Percentiles rank a stretch among this genome's conserved stretches.
phyloP scores from a whole-genome alignment of 2,888 invertebrate genomes.

The Carcina quercana region DNA sequence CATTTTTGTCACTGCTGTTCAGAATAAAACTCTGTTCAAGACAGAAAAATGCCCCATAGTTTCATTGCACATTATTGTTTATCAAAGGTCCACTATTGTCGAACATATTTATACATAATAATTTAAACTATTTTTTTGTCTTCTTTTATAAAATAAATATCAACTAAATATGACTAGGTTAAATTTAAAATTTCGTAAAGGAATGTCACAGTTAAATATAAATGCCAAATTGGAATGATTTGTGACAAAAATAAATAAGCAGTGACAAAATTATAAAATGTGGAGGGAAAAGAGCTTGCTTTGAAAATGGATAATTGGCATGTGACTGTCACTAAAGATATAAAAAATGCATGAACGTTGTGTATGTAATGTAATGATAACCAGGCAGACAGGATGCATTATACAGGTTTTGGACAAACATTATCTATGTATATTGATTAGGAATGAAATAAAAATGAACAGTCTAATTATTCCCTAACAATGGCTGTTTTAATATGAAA shows the following conservation, averaged over 20 bases:
- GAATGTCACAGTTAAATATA: conserved; percentile 7
- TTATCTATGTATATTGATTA: too few relatives aligned
- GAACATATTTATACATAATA: too few relatives aligned
- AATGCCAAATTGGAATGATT: conserved; percentile 10
- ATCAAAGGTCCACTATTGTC: too few relatives aligned
- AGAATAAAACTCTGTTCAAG: neutral
- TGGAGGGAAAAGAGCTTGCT: neutral
- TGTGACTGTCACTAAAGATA: neutral
- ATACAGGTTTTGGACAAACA: too few relatives aligned
- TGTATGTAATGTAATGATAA: neutral
- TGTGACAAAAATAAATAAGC: conserved; percentile 4
- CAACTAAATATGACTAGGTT: conserved; percentile 13
- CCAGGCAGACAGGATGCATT: neutral
- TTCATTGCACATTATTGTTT: too few relatives aligned
- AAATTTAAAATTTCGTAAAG: conserved; percentile 7
- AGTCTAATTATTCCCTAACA: too few relatives aligned
- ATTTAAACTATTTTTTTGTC: too few relatives aligned
- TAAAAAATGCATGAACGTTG: neutral
- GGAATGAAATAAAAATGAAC: too few relatives aligned
- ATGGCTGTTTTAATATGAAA: too few relatives aligned
- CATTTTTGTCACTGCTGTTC: conserved; percentile 10
- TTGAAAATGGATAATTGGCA: too few relatives aligned
- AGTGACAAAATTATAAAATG: conserved; percentile 1
- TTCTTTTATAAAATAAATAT: too few relatives aligned
- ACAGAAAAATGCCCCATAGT: too few relatives aligned